Base-by-base conservation (phyloP, 2,888 invertebrate genomes). In the Aporophyla nigra region DNA sequence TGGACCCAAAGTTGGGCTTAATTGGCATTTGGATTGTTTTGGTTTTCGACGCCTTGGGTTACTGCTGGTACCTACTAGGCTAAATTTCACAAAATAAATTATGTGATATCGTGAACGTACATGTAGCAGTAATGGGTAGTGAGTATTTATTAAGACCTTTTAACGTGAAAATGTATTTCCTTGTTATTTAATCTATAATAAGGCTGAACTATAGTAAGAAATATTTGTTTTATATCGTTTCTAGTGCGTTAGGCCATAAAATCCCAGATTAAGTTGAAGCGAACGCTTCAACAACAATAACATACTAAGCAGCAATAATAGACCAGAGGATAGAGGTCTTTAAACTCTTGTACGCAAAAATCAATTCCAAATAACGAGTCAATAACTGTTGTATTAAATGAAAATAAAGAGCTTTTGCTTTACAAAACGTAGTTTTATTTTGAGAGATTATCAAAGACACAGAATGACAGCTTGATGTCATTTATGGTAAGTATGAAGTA, bases 1-100 rank as follows among this genome's bases (percentile, higher is more conserved):
- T 91, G 85, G 90, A 66, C 40, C 91, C 78, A 91, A 90, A 63
- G 79, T 91, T 89, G 86, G 89, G 10, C 24, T n/a, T 70, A 46
- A 70, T 74, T 77, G 77, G 70, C 70, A 76, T 70, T 72, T 78
- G 65, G 59, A 74, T 54, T 78, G 75, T 75, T 75, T 70, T 54
- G 71, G 68, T 71, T 83, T 70, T 62, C 71, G 56, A 59, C 9
- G 40, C n/a, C 27, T 70, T 66, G 53, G 27, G 9, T 14, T 21
- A 54, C 43, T 62, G 19, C 24, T 63, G 53, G 54, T 68, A 27
- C 2, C 49, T 21, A 49, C 24, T 54, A 33, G 21, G 12, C 12
- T 14, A 21, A 1, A 14, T n/a, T 63, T 63, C 49, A 62, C 19
- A 58, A 70, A 80, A 54, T 59, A 49, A 59, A 58, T 72, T 14